Evolutionary conservation across 1,140 invertebrate genomes (phyloP).

Genomic region (Drosophila littoralis): DNA sequence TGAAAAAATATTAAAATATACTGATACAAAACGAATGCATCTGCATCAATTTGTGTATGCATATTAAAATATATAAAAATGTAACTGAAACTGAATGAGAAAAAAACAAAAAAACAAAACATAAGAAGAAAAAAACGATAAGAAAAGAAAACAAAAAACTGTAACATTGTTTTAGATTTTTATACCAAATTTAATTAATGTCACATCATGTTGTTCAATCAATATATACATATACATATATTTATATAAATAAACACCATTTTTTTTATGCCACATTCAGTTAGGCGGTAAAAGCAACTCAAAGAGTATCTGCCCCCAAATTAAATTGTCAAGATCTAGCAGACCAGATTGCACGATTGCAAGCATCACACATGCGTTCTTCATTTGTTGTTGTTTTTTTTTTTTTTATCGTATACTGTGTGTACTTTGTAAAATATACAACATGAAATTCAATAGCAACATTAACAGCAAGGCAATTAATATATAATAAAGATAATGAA

Average conservation of each 20-base stretch:
- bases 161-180: constrained; percentile 76
- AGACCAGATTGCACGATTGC: constrained; percentile 10
- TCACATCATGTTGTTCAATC: constrained; percentile 61
- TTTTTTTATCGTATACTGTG: constrained; percentile 35
- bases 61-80: constrained; percentile 23
- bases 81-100: constrained; percentile 29
- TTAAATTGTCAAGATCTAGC: constrained; percentile 24
- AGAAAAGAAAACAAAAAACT: constrained; percentile 13
- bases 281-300: constrained; percentile 26
- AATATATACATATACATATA: constrained; percentile 38
- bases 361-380: constrained; percentile 15
- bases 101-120: constrained; percentile 8
- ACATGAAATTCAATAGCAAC: constrained; percentile 43
- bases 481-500: constrained; percentile 51
- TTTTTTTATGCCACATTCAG: constrained; percentile 26
- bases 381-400: constrained; percentile 24
- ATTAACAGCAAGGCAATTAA: constrained; percentile 51
- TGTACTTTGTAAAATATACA: constrained; percentile 51
- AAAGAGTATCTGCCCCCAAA: constrained; percentile 31
- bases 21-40: constrained; percentile 30
- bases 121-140: constrained; percentile 26
- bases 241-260: constrained; percentile 6
- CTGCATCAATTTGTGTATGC: constrained; percentile 8
- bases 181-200: constrained; percentile 77
- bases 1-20: constrained; percentile 45